A percentile compares a stretch with the other conserved stretches of the same genome.
Conservation (phyloP, 2,888 invertebrate genomes). For the Margaritifera margaritifera region DNA sequence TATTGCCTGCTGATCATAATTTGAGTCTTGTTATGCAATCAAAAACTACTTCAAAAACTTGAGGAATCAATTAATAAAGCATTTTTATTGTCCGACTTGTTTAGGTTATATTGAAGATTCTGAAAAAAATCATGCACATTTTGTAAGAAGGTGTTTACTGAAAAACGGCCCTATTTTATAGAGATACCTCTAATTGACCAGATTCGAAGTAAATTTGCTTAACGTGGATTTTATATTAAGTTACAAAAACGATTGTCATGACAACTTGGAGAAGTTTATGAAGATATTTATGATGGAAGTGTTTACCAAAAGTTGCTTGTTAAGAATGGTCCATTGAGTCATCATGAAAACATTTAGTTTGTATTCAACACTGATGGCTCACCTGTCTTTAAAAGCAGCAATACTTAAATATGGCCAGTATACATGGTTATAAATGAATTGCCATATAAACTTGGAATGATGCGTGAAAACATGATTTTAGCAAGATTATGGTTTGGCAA, state of each 20-base stretch:
- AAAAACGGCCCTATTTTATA: conserved; percentile 5
- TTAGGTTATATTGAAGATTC: conserved; percentile 2
- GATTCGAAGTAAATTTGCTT: conserved; percentile 12
- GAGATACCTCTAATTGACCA: conserved; percentile 14
- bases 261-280: conserved; percentile 4
- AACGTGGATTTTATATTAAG: conserved; percentile 8
- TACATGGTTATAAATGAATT: conserved; percentile 25
- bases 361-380: conserved; percentile 26
- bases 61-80: conserved; percentile 10
- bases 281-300: conserved; percentile 26
- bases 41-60: too few species aligned
- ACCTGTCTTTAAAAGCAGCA: conserved; percentile 16
- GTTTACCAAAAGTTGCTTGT: too few species aligned
- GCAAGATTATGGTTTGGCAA: conserved; percentile 13
- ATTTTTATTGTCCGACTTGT: conserved; percentile 16
- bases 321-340: too few species aligned
- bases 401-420: conserved; percentile 17
- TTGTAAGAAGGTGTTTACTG: not conserved
- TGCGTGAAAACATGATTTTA: conserved; percentile 18
- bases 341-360: too few species aligned
- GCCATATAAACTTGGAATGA: conserved; percentile 17
- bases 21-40: too few species aligned
- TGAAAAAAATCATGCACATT: not conserved
- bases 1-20: too few species aligned
- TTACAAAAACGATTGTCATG: conserved; percentile 10